Evolutionary conservation across 1,140 invertebrate genomes (phyloP), one percentile per base, ranked within the genome.

Genomic region (Anagrus nilaparvatae): DNA sequence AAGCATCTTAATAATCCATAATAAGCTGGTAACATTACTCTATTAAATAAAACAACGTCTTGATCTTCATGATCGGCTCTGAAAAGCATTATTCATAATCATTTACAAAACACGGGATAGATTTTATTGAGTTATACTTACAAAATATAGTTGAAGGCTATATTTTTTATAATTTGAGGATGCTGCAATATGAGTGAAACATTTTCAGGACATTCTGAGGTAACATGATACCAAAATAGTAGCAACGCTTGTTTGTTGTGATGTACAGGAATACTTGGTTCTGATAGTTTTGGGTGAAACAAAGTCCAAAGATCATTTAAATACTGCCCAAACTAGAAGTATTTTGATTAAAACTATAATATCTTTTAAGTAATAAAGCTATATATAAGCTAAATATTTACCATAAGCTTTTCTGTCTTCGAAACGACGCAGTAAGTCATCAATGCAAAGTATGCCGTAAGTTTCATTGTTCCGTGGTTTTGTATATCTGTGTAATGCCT

Each of bases 71-170:
- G 90, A 69, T 96, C 91, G 43, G 90, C 90, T 53, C 84, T 86
- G 47, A 14, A 58, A 62, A 21, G 28, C 40, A 53, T 18, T 44
- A 41, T 37, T 17, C 46, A 31, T 43, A 38, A 37, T 40, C 16
- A 52, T 43, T 25, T n/a, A 35, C 28, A 39, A 38, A 43, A 40
- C 3, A 29, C 37, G 17, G 23, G 12, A 14, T n/a, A 18, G 12
- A 42, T 23, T n/a, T 27, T 12, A 14, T 35, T 29, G 35, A 31
- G 21, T 7, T 10, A 21, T 40, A 77, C 84, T 82, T 74, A 93
- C 87, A 95, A 67, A 62, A 96, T 95, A 62, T 96, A 96, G 67
- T 94, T 96, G 72, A 94, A 95, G 50, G 88, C 89, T 63, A 96
- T 92, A 59, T 96, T 93, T 64, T 89, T 94, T 44, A 74, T 86